Evolutionary conservation across 2,797 vertebrate genomes (phyloP), one percentile per base, ranked within the genome.

Genomic region (Pangasius macronema): DNA sequence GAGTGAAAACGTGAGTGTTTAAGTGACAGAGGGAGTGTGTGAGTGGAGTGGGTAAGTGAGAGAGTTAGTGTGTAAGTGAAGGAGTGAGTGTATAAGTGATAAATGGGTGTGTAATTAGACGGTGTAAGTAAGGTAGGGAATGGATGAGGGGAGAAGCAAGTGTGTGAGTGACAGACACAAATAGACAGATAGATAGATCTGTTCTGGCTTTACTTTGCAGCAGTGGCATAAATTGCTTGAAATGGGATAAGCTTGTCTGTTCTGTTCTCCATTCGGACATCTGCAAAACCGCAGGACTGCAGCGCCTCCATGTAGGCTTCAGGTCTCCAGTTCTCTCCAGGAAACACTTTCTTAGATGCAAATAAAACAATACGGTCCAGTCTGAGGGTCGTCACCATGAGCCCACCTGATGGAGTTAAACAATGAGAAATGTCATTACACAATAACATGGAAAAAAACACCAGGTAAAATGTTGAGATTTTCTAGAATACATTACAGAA

Each of bases 211-310:
- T 61, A 94, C 87, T 95, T 95, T 5, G 8, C 87, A 55, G 93
- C 94, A 85, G 92, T 95, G 36, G 94, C 95, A 86, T 91, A 95
- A 85, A 96, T 94, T 16, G 92, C 94, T 87, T 96, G 92, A 93
- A 94, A 93, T 5, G 82, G 89, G 39, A 91, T 24, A 9, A 49
- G 3, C 72, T 86, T 84, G n/a, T 93, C 80, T 46, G 53, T 76
- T 76, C 36, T 92, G 76, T 94, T 90, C 82, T 95, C 93, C 92
- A 96, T 93, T 63, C 72, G 92, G 81, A 96, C 82, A 8, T 94
- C 88, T 83, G 79, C 93, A 88, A 96, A 96, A 67, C 95, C 95
- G 51, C 92, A 92, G 70, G 92, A 92, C 81, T 63, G 91, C 84
- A 96, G 89, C 67, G 93, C 95, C 10, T 92, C 88, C 92, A 95